These are phyloP conservation scores for Emys orbicularis DNA, from an alignment of 2,797 vertebrate species.

Conservation along the genomic window DNA sequence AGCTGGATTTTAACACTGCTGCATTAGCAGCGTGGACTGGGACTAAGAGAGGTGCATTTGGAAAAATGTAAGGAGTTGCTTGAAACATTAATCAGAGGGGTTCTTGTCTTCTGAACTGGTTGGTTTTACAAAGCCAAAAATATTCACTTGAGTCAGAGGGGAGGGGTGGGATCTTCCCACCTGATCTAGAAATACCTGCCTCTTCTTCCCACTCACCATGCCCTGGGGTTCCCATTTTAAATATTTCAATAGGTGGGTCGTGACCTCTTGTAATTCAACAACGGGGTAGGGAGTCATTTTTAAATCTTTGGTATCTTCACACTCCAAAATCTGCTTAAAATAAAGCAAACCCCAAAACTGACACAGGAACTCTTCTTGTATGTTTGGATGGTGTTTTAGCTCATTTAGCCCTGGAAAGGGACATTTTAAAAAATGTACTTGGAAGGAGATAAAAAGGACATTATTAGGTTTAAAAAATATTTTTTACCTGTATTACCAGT, in stretches of 20 bases:
- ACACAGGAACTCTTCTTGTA: neutral
- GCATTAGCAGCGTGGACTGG: neutral
- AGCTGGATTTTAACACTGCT: neutral
- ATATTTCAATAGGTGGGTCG: neutral
- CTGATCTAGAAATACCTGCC: neutral
- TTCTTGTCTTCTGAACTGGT: neutral
- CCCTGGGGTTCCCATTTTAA: neutral
- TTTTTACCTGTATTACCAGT: constrained; percentile 6
- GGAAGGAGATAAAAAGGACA: neutral
- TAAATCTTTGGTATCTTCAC: neutral
- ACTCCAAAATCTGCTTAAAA: neutral
- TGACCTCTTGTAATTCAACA: neutral
- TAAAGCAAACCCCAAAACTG: neutral
- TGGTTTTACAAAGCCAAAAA: neutral
- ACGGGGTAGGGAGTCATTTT: neutral
- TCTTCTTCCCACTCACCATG: neutral
- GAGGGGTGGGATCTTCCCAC: neutral
- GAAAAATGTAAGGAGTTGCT: neutral
- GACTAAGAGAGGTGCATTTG: neutral
- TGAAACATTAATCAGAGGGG: neutral
- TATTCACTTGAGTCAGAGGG: neutral
- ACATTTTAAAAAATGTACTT: neutral
- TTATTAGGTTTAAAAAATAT: neutral
- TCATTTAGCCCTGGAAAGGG: neutral
- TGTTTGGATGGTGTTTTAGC: neutral